Evolutionary conservation across 2,113 vertebrate species (phyloP).

Genomic region (Pteropus alecto): DNA sequence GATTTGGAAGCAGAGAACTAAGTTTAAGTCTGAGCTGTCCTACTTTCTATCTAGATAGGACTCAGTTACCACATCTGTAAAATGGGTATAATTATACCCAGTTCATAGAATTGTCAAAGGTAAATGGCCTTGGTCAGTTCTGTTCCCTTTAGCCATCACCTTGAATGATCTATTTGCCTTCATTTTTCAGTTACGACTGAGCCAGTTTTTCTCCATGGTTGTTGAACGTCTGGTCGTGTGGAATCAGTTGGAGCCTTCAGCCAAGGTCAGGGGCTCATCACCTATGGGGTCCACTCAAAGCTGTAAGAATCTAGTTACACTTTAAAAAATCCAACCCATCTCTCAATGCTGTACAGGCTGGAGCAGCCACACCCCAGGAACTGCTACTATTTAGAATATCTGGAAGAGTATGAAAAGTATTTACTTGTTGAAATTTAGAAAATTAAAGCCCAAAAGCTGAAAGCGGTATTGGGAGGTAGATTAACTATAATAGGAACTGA

Average conservation of each 20-base stretch:
- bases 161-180: neutral
- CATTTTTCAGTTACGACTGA: neutral
- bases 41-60: neutral
- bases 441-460: constrained; percentile 64
- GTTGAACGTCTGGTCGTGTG: neutral
- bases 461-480: neutral
- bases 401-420: constrained; percentile 46
- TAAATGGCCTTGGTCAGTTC: neutral
- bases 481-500: neutral
- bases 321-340: neutral
- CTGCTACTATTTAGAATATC: constrained; percentile 45
- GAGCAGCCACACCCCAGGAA: neutral
- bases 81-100: neutral
- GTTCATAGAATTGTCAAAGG: neutral
- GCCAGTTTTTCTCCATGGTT: neutral
- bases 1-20: neutral
- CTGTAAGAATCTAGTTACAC: neutral
- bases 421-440: constrained; percentile 51
- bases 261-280: neutral
- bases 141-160: neutral
- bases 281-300: neutral
- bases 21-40: neutral
- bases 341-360: neutral
- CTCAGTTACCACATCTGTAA: neutral
- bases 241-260: neutral